Base-by-base conservation (phyloP, 2,797 vertebrate genomes). In the Dendrocincla tyrannina region DNA sequence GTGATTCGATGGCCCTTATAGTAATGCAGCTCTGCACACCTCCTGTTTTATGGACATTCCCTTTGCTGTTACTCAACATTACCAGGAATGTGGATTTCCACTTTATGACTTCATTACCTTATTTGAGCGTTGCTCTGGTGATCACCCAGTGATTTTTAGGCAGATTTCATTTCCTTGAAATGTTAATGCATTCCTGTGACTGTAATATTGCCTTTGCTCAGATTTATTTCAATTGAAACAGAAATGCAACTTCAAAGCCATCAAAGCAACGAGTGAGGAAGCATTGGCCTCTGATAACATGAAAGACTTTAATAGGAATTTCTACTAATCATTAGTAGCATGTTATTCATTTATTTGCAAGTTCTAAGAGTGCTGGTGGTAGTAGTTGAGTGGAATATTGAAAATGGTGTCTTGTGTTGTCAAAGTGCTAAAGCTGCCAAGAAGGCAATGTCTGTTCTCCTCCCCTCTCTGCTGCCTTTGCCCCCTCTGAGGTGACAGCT, bases 241-340 rank as follows among this genome's bases (percentile, higher is more conserved):
- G 69, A 95, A 86, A 86, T 66, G 49, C 19, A 86, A 5, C 52
- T 74, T 96, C 77, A 91, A 90, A 94, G 66, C 53, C 53, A 33
- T 44, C 16, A 11, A 78, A 89, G 74, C 35, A 69, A 76, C n/a
- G 59, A 19, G 20, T 68, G 60, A 75, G 91, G 67, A 84, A 91
- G 11, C 76, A 28, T 27, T 74, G 75, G 73, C 32, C 46, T 88
- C 55, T 84, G 66, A 53, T 52, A 93, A 96, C 37, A 85, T n/a
- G 74, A 94, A 94, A 78, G 89, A 44, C 42, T 67, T 76, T 58
- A 85, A 59, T 8, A 78, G 63, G 44, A 84, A 72, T 49, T 94
- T 89, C 83, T 92, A 82, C 69, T 91, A 69, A 89, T 77, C 84
- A 60, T 94, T 95, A 87, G 73, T 84, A 89, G 35, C 37, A 58